Conservation (phyloP, 2,888 invertebrate genomes). For the Eupithecia centaureata region DNA sequence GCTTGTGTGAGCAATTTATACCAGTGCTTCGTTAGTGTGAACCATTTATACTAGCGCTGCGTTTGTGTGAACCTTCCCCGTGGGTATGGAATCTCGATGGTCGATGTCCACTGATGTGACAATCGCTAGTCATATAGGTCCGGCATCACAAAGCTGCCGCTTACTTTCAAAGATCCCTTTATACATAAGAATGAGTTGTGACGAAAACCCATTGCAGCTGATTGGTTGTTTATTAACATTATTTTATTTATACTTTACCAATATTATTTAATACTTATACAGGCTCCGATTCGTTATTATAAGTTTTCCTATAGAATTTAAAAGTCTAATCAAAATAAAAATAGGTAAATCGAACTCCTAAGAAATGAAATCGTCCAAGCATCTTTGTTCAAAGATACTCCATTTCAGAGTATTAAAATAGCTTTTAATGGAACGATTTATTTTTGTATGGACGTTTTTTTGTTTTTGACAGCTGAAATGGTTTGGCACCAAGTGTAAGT, state of each 20-base stretch:
- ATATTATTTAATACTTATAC: slow-evolving; percentile 57
- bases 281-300: slow-evolving; percentile 44
- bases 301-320: slow-evolving; percentile 30
- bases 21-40: no score
- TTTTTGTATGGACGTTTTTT: slow-evolving; percentile 72
- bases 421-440: slow-evolving; percentile 64
- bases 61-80: slow-evolving; percentile 51
- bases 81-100: slow-evolving; percentile 65
- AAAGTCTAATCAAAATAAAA: no score
- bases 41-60: no score
- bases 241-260: slow-evolving; percentile 51
- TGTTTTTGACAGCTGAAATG: slow-evolving; percentile 54
- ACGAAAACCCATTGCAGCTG: slow-evolving; percentile 61
- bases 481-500: slow-evolving; percentile 67
- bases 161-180: slow-evolving; percentile 25
- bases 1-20: no score
- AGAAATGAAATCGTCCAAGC: slow-evolving; percentile 38
- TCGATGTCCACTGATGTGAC: slow-evolving; percentile 70
- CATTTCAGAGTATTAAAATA: slow-evolving; percentile 63
- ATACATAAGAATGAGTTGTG: slow-evolving; percentile 44
- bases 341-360: slow-evolving; percentile 29
- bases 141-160: slow-evolving; percentile 68
- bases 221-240: slow-evolving; percentile 59
- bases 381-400: slow-evolving; percentile 53
- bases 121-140: slow-evolving; percentile 74